These are phyloP conservation scores for Halotydeus destructor DNA, from an alignment of 1,140 invertebrate genomes.

Conservation along the genomic window DNA sequence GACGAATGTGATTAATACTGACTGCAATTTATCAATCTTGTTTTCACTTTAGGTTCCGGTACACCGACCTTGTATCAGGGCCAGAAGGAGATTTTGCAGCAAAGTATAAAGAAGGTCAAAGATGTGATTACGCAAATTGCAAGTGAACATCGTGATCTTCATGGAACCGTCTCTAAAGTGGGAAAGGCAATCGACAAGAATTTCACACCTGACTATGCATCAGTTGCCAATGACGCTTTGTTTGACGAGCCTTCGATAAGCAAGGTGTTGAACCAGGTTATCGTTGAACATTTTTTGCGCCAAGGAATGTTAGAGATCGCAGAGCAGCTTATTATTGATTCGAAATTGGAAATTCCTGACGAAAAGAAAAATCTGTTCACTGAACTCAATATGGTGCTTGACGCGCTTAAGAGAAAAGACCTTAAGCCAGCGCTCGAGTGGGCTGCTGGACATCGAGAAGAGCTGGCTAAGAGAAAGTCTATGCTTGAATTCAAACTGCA, in stretches of 20 bases:
- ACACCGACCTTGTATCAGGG: neutral
- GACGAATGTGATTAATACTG: slow-evolving; percentile 17
- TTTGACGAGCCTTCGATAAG: slow-evolving; percentile 30
- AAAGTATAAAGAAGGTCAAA: slow-evolving; percentile 12
- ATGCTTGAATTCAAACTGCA: slow-evolving; percentile 68
- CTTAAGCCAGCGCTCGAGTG: slow-evolving; percentile 55
- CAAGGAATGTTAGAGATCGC: slow-evolving; percentile 78
- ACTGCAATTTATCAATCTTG: neutral
- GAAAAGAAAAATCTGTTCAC: slow-evolving; percentile 21
- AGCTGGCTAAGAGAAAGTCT: slow-evolving; percentile 23
- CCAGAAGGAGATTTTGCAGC: slow-evolving; percentile 9
- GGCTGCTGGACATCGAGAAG: slow-evolving; percentile 24
- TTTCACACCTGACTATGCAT: slow-evolving; percentile 12
- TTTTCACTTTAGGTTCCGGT: slow-evolving; percentile 1
- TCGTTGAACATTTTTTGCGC: slow-evolving; percentile 84
- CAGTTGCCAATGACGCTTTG: slow-evolving; percentile 21
- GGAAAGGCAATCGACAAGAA: slow-evolving; percentile 79
- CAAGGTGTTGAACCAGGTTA: slow-evolving; percentile 71
- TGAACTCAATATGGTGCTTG: slow-evolving; percentile 61
- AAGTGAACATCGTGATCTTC: slow-evolving; percentile 50
- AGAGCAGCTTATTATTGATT: slow-evolving; percentile 41
- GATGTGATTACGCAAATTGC: slow-evolving; percentile 29
- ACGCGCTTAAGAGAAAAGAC: slow-evolving; percentile 51
- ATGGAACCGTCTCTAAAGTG: slow-evolving; percentile 82
- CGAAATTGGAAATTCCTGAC: slow-evolving; percentile 27